These are phyloP conservation scores for Geotrupes spiniger DNA, from an alignment of 2,888 invertebrate species.

Conservation along the genomic window DNA sequence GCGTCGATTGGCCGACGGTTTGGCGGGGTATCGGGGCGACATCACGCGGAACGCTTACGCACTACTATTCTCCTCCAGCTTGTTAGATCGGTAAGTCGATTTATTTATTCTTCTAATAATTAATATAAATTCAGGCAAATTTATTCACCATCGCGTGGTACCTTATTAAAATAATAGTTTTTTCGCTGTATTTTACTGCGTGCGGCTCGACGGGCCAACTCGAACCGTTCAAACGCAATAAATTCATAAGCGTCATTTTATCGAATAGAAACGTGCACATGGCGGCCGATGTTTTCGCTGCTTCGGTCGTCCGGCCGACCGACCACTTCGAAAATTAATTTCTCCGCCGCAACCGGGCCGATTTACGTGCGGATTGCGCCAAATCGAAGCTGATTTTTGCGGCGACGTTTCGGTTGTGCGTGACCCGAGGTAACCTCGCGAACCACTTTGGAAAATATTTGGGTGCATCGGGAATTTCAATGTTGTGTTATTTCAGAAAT, in stretches of 20 bases:
- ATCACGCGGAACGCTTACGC: constrained; percentile 43
- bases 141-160: constrained; percentile 39
- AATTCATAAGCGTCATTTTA: constrained; percentile 37
- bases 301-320: constrained; percentile 30
- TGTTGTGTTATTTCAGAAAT: constrained; percentile 47
- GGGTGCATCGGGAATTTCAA: constrained; percentile 48
- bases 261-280: constrained; percentile 42
- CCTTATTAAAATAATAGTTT: no score
- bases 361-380: constrained; percentile 23
- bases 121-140: constrained; percentile 45
- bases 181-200: constrained; percentile 42
- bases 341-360: constrained; percentile 27
- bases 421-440: constrained; percentile 22
- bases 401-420: constrained; percentile 24
- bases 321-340: constrained; percentile 45
- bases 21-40: constrained; percentile 46
- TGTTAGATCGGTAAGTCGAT: no score
- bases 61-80: constrained; percentile 27
- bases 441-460: constrained; percentile 43
- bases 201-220: constrained; percentile 34
- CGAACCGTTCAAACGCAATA: no score
- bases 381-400: constrained; percentile 42
- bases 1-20: constrained; percentile 40
- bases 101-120: constrained; percentile 43
- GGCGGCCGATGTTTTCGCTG: constrained; percentile 42